These are phyloP conservation scores for Vulpes vulpes DNA, from an alignment of 2,113 vertebrate species.

Conservation along the genomic window DNA sequence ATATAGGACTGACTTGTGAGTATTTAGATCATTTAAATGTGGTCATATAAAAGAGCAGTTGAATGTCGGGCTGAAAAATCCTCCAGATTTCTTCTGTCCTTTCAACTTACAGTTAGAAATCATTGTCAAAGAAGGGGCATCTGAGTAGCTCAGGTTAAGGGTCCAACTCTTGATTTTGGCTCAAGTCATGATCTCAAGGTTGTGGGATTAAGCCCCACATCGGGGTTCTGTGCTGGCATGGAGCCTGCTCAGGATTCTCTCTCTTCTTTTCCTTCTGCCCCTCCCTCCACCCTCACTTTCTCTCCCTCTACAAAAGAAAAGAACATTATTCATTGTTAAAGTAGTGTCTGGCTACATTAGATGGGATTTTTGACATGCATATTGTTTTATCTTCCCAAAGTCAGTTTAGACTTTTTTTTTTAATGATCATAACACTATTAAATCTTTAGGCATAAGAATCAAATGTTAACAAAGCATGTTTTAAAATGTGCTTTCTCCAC, in stretches of 20 bases:
- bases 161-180: background rate
- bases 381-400: conserved; percentile 29
- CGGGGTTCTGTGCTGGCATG: background rate
- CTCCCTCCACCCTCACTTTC: background rate
- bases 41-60: background rate
- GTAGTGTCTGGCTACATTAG: background rate
- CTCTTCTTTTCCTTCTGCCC: background rate
- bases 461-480: background rate
- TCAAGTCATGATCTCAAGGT: background rate
- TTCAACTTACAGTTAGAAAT: background rate
- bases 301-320: background rate
- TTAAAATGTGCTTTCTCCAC: conserved; percentile 1
- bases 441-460: background rate
- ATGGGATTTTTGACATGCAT: background rate
- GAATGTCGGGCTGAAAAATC: background rate
- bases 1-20: background rate
- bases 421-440: background rate
- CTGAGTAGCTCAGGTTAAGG: background rate
- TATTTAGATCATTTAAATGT: conserved; percentile 20
- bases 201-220: background rate
- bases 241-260: background rate
- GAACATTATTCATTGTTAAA: background rate
- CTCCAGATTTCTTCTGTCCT: background rate
- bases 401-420: background rate
- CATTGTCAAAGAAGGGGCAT: background rate